A percentile compares a stretch with the other conserved stretches of the same genome.
Conservation (phyloP, 1,140 invertebrate species). For the Diorhabda carinulata region DNA sequence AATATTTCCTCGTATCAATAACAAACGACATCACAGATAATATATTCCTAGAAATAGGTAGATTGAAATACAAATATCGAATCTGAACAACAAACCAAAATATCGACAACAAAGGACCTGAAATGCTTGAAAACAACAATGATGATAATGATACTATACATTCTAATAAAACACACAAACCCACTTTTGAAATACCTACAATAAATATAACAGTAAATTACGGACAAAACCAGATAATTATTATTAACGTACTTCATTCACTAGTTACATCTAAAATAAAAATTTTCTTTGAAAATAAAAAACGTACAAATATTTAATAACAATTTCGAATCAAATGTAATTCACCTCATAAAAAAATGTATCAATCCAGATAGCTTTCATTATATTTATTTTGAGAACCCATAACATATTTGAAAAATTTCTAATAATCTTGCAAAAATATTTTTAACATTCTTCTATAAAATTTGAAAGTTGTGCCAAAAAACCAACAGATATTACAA, state of each 20-base stretch:
- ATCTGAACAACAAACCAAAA: not conserved
- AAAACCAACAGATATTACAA: conserved; percentile 9
- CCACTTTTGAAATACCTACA: conserved; percentile 13
- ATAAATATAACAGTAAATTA: conserved; percentile 12
- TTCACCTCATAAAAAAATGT: conserved; percentile 18
- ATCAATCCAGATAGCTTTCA: not conserved
- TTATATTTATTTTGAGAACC: conserved; percentile 17
- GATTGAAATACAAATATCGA: not conserved
- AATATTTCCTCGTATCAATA: not conserved
- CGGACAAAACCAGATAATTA: conserved; percentile 23
- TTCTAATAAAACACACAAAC: conserved; percentile 19
- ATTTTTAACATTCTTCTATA: conserved; percentile 10
- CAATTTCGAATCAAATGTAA: conserved; percentile 12
- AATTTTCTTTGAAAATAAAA: conserved; percentile 24
- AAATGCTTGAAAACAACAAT: not conserved
- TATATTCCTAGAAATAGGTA: not conserved
- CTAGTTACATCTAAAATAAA: conserved; percentile 19
- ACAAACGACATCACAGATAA: not conserved
- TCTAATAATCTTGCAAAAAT: conserved; percentile 5
- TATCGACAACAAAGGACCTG: not conserved
- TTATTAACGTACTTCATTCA: conserved; percentile 12
- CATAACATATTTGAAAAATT: conserved; percentile 11
- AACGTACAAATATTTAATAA: conserved; percentile 18
- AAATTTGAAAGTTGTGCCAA: conserved; percentile 14
- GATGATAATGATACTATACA: not conserved